These are phyloP conservation scores for Neuroscelio doddi DNA, from an alignment of 2,888 invertebrate genomes.

Conservation along the genomic window DNA sequence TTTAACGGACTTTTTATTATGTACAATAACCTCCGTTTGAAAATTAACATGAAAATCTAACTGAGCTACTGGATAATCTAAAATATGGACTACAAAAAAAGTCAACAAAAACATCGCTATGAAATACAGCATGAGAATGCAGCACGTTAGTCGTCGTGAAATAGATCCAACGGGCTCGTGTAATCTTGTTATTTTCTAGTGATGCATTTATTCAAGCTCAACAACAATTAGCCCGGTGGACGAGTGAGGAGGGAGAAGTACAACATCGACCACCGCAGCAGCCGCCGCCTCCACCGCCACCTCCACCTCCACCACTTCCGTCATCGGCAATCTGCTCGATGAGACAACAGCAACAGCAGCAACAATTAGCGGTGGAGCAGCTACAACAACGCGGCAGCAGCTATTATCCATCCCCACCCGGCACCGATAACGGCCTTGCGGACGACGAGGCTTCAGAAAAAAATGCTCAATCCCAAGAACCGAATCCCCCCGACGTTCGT, in stretches of 20 bases:
- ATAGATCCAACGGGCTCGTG: constrained; percentile 65
- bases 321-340: constrained; percentile 76
- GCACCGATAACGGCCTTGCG: constrained; percentile 61
- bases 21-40: too few relatives aligned
- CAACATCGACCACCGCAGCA: constrained; percentile 70
- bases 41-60: too few relatives aligned
- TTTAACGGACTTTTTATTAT: too few relatives aligned
- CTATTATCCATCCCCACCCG: constrained; percentile 65
- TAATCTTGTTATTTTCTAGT: constrained; percentile 89
- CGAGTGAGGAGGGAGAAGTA: constrained; percentile 83
- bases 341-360: constrained; percentile 50
- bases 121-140: constrained; percentile 37
- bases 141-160: constrained; percentile 61
- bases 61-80: too few relatives aligned
- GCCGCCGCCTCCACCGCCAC: constrained; percentile 70
- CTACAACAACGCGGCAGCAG: constrained; percentile 63
- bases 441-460: constrained; percentile 61
- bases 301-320: constrained; percentile 50
- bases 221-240: constrained; percentile 96
- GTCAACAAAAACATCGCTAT: neutral
- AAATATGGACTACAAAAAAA: too few relatives aligned
- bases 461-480: constrained; percentile 67
- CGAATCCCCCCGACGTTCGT: constrained; percentile 60
- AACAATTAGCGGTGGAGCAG: constrained; percentile 57
- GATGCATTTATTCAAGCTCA: constrained; percentile 98